Base-by-base conservation (phyloP, 2,797 vertebrate species). In the Anguilla marmorata region DNA sequence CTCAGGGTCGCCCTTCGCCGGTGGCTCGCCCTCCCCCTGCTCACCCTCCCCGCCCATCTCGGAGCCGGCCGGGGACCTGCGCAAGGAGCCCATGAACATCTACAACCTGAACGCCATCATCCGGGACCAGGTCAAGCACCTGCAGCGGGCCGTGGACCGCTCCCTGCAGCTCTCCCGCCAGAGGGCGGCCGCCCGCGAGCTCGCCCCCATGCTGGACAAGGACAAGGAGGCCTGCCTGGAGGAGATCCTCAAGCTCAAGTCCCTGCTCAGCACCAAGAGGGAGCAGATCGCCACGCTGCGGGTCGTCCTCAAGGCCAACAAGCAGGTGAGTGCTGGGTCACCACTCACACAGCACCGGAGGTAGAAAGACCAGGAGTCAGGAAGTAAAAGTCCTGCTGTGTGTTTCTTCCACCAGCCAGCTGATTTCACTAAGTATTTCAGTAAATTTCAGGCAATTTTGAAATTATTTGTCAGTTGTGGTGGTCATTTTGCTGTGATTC, bases 51-150 rank as follows among this genome's bases (percentile, higher is more conserved):
- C 98, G 58, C 96, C 96, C 0, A 95, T 95, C 58, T 96, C 97
- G 0, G 98, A 99, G 88, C 90, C 92, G 1, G 95, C 95, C 0
- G 97, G 96, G 85, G 98, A 99, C 94, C 97, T 98, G 91, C 97
- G 99, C 66, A 98, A 97, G 93, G 99, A 99, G 94, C 99, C 99
- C 14, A 99, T 99, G 98, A 99, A 99, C 91, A 98, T 99, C 95
- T 98, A 99, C 93, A 99, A 99, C 96, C 97, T 99, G 91, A 99
- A 99, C 37, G 98, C 98, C 94, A 99, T 99, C 90, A 99, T 99
- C 92, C 95, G 97, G 93, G 99, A 99, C 96, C 99, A 99, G 97
- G 98, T 99, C 93, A 99, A 98, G 92, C 98, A 99, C 91, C 95
- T 99, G 86, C 99, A 99, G 96, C 97, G 97, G 93, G 98, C 98